Conservation (phyloP, 1,140 invertebrate species). For the Octopus bimaculoides region DNA sequence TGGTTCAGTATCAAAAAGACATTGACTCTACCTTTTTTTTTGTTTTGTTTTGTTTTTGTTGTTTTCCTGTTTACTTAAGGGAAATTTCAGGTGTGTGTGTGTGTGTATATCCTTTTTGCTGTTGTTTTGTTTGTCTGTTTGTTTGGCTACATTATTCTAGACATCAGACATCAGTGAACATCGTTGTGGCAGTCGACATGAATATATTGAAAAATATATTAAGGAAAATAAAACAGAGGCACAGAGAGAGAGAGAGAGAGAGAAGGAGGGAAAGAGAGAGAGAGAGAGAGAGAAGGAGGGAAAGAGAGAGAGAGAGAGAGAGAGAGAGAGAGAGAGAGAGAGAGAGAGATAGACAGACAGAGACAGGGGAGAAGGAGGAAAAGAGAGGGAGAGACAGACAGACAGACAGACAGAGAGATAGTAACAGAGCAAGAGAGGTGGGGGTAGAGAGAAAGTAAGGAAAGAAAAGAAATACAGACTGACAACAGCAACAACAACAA, state of each 20-base stretch:
- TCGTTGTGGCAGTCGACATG: too few relatives aligned
- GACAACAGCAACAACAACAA: conserved; percentile 2
- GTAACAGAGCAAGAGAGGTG: conserved; percentile 4
- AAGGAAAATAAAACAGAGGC: conserved; percentile 6
- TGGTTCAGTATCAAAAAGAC: too few relatives aligned
- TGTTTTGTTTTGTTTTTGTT: too few relatives aligned
- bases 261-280: conserved; percentile 5
- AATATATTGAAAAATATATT: background rate
- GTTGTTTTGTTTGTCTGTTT: too few relatives aligned
- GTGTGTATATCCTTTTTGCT: background rate
- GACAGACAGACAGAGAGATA: background rate
- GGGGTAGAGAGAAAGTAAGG: background rate
- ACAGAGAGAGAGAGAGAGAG: conserved; percentile 11
- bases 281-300: conserved; percentile 8
- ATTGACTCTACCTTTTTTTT: too few relatives aligned
- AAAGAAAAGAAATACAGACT: background rate
- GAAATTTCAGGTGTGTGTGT: background rate
- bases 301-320: conserved; percentile 14
- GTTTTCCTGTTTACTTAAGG: too few relatives aligned
- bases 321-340: background rate
- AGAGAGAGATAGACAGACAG: background rate
- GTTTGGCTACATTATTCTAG: too few relatives aligned
- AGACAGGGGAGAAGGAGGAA: background rate
- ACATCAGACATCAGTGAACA: too few relatives aligned
- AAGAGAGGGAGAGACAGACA: background rate